Evolutionary conservation across 1,140 invertebrate genomes (phyloP).

Genomic region (Apis florea): DNA sequence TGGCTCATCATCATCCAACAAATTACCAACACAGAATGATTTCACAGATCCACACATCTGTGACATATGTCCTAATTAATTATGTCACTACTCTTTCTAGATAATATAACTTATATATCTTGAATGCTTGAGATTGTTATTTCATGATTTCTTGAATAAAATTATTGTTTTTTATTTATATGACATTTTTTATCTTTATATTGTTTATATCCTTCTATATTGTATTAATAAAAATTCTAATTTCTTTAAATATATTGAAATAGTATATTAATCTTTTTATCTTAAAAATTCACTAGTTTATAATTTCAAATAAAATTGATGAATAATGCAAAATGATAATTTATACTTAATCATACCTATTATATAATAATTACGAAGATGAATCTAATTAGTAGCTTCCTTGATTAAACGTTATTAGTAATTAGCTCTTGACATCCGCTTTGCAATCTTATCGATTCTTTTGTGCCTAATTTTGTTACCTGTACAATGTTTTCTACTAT

Average conservation of each 20-base stretch:
- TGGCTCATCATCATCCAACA: background rate
- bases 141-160: too few relatives aligned
- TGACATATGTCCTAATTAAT: too few relatives aligned
- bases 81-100: too few relatives aligned
- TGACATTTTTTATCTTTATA: too few relatives aligned
- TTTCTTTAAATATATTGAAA: too few relatives aligned
- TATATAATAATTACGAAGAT: background rate
- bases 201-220: too few relatives aligned
- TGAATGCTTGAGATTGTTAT: too few relatives aligned
- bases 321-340: background rate
- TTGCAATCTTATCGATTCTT: background rate
- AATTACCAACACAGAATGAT: background rate
- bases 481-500: background rate
- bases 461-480: background rate
- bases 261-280: too few relatives aligned
- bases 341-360: background rate
- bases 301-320: background rate
- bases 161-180: too few relatives aligned
- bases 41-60: background rate
- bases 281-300: too few relatives aligned
- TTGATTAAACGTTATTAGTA: slow-evolving; percentile 12
- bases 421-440: background rate
- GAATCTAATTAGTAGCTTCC: background rate
- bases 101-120: too few relatives aligned
- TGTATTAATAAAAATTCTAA: too few relatives aligned